These are phyloP conservation scores for Peromyscus eremicus DNA, from an alignment of 2,797 vertebrate genomes.

Conservation along the genomic window DNA sequence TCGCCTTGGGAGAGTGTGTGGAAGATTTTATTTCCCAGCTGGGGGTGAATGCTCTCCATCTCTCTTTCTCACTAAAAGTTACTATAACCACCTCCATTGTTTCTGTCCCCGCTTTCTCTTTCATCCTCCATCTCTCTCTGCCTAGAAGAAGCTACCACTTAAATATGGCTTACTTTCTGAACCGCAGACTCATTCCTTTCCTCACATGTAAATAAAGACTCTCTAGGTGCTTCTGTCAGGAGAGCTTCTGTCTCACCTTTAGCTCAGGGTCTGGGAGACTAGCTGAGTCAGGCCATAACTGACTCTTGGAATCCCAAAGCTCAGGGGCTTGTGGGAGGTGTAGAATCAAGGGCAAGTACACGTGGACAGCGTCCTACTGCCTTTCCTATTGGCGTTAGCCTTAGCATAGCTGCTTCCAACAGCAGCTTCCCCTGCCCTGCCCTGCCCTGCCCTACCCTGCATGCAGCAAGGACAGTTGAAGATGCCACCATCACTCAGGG, in stretches of 20 bases:
- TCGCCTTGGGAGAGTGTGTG: not conserved
- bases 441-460: not conserved
- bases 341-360: not conserved
- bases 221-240: not conserved
- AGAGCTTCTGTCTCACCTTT: not conserved
- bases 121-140: not conserved
- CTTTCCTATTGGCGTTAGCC: not conserved
- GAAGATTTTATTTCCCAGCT: conserved; percentile 23
- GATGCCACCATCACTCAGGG: not conserved
- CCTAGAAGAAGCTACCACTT: not conserved
- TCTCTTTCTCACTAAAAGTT: not conserved
- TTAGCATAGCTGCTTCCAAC: not conserved
- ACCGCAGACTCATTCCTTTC: not conserved
- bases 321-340: not conserved
- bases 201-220: not conserved
- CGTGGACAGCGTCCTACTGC: too few species aligned
- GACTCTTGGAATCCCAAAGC: not conserved
- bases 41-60: not conserved
- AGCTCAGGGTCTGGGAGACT: not conserved
- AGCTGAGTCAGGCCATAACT: not conserved
- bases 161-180: not conserved
- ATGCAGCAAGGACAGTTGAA: not conserved
- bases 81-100: not conserved
- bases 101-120: not conserved
- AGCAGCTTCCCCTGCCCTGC: not conserved